phyloP scores from a whole-genome alignment of 2,113 vertebrate species.

The Equus quagga region DNA sequence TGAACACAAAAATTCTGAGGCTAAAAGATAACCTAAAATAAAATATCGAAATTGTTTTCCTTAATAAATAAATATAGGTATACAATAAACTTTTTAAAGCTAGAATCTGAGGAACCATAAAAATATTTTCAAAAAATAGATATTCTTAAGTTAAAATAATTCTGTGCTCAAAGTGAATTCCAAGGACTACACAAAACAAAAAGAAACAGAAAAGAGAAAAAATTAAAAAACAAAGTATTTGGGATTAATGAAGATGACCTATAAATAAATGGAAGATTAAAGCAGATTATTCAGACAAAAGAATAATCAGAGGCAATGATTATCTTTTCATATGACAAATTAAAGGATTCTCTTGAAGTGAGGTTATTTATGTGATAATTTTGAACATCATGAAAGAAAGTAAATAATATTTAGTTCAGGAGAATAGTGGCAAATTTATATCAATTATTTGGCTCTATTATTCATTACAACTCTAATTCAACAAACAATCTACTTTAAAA shows the following conservation, averaged over 20 bases:
- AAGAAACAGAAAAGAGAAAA: neutral
- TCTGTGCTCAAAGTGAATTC: neutral
- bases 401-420: neutral
- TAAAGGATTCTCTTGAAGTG: neutral
- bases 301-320: neutral
- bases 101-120: neutral
- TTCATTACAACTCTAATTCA: conserved; percentile 13
- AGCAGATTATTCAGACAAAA: neutral
- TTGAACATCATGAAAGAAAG: neutral
- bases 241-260: neutral
- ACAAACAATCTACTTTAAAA: conserved; percentile 13
- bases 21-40: neutral
- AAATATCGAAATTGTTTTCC: neutral
- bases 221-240: neutral
- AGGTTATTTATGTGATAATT: neutral
- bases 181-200: neutral
- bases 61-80: neutral
- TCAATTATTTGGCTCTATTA: neutral
- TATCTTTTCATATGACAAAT: neutral
- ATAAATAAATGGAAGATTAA: neutral
- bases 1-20: neutral
- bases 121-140: neutral
- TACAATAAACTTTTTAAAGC: neutral
- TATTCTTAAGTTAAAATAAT: neutral
- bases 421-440: neutral